Evolutionary conservation across 1,140 invertebrate genomes (phyloP), one percentile per base, ranked within the genome.

Genomic region (Panulirus ornatus): DNA sequence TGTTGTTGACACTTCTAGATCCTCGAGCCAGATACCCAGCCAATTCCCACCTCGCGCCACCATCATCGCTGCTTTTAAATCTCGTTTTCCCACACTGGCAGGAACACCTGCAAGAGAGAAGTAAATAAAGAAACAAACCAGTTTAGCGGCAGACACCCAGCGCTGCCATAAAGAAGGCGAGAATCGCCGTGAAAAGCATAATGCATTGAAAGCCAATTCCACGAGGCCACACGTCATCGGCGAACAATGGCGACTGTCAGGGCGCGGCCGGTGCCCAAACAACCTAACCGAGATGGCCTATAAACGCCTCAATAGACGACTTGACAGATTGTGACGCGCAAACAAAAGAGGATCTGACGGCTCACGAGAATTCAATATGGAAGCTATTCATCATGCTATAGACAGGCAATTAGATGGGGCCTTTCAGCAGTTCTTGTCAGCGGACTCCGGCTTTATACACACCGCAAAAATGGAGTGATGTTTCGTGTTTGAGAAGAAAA

Each of bases 311-410:
- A 89, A 89, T 89, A 63, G 87, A 70, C 63, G 87, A 54, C 87
- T 51, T 91, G 90, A 91, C 90, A 85, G 84, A 91, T 91, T 91
- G 90, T 91, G 90, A 91, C 83, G 76, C 66, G 90, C 76, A 86
- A 87, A 91, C 90, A 91, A 91, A 86, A 82, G 84, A 40, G 34
- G 83, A 91, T 91, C 83, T 87, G 90, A 91, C 83, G 84, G 90
- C 75, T 73, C 83, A 71, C 70, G 83, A 82, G 90, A 85, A 91
- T 91, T 91, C 90, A 91, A 91, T 91, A 91, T 86, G 89, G 84
- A 63, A 38, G 83, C 90, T 85, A 91, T 91, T 91, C 90, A 91
- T 86, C 75, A 86, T 75, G 83, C 84, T 91, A 91, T 91, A 87
- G 90, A 91, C 84, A 87, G 90, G 82, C 89, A 91, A 91, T 91